Percentiles rank a stretch among this genome's conserved stretches.
phyloP scores from a whole-genome alignment of 2,797 vertebrate genomes.

The Rhincodon typus region DNA sequence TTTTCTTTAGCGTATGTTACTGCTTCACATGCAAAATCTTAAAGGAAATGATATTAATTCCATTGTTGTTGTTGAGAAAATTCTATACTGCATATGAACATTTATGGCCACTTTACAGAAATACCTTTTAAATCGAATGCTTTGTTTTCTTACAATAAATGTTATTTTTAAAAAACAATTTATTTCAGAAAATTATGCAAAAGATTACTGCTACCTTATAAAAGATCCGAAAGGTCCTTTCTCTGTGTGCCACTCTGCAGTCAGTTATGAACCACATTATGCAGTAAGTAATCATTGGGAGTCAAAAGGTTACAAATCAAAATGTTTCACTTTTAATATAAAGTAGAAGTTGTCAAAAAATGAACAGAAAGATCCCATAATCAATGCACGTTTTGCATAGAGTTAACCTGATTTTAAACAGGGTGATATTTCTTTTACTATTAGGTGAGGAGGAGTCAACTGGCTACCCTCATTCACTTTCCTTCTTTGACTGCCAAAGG shows the following conservation, averaged over 20 bases:
- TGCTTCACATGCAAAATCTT: background rate
- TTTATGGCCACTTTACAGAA: background rate
- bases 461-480: too few species aligned
- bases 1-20: background rate
- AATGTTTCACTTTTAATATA: background rate
- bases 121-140: background rate
- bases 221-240: conserved; percentile 55
- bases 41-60: background rate
- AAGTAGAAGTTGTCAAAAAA: background rate
- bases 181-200: conserved; percentile 57
- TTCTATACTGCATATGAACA: background rate
- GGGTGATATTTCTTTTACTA: background rate
- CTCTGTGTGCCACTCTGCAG: conserved; percentile 57
- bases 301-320: background rate
- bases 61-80: background rate
- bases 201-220: conserved; percentile 51
- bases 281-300: conserved; percentile 43
- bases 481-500: too few species aligned
- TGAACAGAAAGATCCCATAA: background rate
- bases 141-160: background rate
- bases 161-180: conserved; percentile 15
- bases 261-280: conserved; percentile 50
- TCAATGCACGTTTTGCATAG: background rate
- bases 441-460: background rate
- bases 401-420: background rate